phyloP scores from a whole-genome alignment of 2,888 invertebrate species.

The Idaea aversata region DNA sequence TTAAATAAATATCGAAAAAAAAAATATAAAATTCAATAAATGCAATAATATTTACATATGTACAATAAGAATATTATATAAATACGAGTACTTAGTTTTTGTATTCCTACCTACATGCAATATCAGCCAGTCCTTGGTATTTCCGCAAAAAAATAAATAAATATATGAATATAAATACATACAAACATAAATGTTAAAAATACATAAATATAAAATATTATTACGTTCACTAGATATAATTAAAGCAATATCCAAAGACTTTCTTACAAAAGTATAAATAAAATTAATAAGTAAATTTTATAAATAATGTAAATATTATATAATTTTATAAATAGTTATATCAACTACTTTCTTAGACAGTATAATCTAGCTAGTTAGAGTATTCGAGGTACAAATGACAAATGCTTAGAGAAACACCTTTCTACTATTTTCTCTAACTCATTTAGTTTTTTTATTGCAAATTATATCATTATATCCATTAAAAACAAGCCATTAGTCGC shows the following conservation, averaged over 20 bases:
- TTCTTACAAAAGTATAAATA: conserved; percentile 35
- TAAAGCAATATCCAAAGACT: conserved; percentile 75
- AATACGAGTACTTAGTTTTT: conserved; percentile 23
- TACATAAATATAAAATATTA: conserved; percentile 23
- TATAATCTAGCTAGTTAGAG: conserved; percentile 32
- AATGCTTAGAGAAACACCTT: conserved; percentile 34
- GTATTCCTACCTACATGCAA: conserved; percentile 17
- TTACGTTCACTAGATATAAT: conserved; percentile 34
- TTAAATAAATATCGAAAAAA: conserved; percentile 33
- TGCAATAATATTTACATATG: conserved; percentile 58
- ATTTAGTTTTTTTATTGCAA: conserved; percentile 29
- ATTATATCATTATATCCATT: conserved; percentile 28
- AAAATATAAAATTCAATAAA: conserved; percentile 50
- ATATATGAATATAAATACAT: conserved; percentile 15
- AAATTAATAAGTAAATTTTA: conserved; percentile 13
- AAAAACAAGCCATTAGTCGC: conserved; percentile 30
- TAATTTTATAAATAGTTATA: conserved; percentile 5
- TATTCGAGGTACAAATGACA: conserved; percentile 57
- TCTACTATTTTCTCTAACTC: conserved; percentile 26
- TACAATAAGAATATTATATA: conserved; percentile 35
- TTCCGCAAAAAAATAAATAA: conserved; percentile 22
- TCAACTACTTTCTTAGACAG: conserved; percentile 12
- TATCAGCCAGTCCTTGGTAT: conserved; percentile 19
- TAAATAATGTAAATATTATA: conserved; percentile 3
- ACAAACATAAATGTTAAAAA: conserved; percentile 20